Conservation (phyloP, 30 jellyfish, hydroid and myxozoan genomes). For the Aurelia coerulea region DNA sequence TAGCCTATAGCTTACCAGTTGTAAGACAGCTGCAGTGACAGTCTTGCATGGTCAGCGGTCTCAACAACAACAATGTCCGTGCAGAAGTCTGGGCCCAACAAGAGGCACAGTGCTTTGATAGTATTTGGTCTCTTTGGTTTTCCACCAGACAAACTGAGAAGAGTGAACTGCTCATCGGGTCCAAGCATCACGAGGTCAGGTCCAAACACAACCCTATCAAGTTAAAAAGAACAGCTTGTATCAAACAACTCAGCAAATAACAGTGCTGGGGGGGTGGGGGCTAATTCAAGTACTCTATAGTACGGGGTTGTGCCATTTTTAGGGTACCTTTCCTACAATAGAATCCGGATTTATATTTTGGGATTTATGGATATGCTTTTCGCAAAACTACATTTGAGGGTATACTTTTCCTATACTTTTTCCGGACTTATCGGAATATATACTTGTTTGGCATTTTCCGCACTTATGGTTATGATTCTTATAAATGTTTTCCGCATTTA, state of each 20-base stretch:
- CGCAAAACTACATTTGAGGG: too few relatives aligned
- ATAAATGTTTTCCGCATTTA: too few relatives aligned
- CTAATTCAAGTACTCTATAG: too few relatives aligned
- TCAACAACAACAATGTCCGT: conserved; percentile 97
- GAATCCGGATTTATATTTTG: too few relatives aligned
- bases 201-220: conserved; percentile 90
- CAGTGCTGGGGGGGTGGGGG: too few relatives aligned
- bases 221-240: neutral
- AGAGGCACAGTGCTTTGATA: conserved; percentile 93
- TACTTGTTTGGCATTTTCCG: too few relatives aligned
- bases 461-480: too few relatives aligned
- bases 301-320: too few relatives aligned
- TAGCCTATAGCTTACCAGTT: conserved; percentile 73
- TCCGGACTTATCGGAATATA: too few relatives aligned
- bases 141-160: conserved; percentile 96
- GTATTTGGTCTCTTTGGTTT: conserved; percentile 96
- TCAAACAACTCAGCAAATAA: neutral
- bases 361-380: too few relatives aligned
- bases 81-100: conserved; percentile 97
- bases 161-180: conserved; percentile 98
- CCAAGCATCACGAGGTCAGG: conserved; percentile 99
- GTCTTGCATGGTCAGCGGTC: conserved; percentile 98
- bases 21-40: conserved; percentile 92
- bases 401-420: too few relatives aligned
- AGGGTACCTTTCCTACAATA: too few relatives aligned